Evolutionary conservation across 2,797 vertebrate species (phyloP).

Genomic region (Hydrophis major): DNA sequence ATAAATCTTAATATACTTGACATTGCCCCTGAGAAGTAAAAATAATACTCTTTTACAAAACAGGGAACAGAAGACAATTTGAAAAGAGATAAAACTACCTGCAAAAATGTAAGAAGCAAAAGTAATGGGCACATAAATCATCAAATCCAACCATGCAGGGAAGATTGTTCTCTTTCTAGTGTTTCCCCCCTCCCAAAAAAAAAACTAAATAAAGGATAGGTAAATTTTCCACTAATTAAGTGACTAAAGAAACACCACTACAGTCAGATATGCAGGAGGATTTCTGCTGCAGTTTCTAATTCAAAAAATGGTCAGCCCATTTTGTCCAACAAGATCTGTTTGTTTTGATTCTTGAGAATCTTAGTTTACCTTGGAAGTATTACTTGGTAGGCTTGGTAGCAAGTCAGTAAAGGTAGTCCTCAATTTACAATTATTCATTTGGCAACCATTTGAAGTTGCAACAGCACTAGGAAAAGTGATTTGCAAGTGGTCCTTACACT

Average conservation of each 20-base stretch:
- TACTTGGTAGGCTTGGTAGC: not conserved
- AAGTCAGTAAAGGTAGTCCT: not conserved
- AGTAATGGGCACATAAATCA: not conserved
- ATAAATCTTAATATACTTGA: conserved; percentile 56
- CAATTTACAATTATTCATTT: not conserved
- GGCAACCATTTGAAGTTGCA: not conserved
- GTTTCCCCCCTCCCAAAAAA: not conserved
- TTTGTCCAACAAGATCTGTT: not conserved
- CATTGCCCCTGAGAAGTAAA: conserved; percentile 33
- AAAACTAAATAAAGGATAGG: not conserved
- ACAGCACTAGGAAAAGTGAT: not conserved
- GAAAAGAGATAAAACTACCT: not conserved
- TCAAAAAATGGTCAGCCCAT: not conserved
- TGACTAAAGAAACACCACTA: not conserved
- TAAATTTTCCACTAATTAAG: not conserved
- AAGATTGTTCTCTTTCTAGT: not conserved
- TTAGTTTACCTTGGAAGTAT: not conserved
- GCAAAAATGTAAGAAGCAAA: not conserved
- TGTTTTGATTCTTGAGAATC: not conserved
- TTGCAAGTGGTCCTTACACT: not conserved
- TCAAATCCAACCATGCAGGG: not conserved
- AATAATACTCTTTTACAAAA: not conserved
- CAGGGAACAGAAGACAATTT: not conserved
- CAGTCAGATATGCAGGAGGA: not conserved
- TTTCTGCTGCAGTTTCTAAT: not conserved